Percentiles rank a stretch among this genome's conserved stretches.
These are phyloP conservation scores for Micronisus gabar DNA, from an alignment of 2,113 vertebrate genomes.

Conservation along the genomic window DNA sequence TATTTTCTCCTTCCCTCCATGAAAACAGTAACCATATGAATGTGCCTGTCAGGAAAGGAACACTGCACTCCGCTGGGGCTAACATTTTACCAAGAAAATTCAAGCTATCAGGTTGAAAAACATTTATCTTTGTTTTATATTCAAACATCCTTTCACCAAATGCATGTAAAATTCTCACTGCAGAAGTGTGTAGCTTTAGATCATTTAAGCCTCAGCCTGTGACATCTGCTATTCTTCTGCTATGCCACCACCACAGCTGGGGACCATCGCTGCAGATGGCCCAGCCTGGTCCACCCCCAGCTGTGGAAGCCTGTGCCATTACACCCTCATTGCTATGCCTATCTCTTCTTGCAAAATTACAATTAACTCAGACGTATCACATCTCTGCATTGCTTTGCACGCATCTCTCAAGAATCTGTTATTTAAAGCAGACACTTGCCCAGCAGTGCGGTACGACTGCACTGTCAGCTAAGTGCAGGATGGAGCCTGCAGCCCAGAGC, in stretches of 20 bases:
- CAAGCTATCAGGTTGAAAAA: background rate
- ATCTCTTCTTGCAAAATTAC: fast-evolving
- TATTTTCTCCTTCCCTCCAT: background rate
- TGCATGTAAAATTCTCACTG: background rate
- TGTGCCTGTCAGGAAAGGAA: background rate
- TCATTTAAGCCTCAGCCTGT: background rate
- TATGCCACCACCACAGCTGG: too few relatives aligned
- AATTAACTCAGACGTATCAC: background rate
- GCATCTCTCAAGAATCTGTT: background rate
- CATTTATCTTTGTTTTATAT: background rate
- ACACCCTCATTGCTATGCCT: background rate
- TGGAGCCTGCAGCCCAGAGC: background rate
- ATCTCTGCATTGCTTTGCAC: fast-evolving
- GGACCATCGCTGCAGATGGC: background rate
- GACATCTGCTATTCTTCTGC: background rate
- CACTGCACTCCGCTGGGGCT: fast-evolving
- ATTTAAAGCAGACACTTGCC: background rate
- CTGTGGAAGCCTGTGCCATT: background rate
- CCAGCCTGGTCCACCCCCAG: too few relatives aligned
- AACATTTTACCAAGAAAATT: background rate
- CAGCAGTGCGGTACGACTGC: fast-evolving
- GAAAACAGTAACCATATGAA: background rate
- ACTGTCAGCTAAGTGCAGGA: fast-evolving
- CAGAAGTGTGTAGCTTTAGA: background rate
- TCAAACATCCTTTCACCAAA: background rate